These are phyloP conservation scores for Ochotona curzoniae DNA, from an alignment of 2,113 vertebrate species.

Conservation along the genomic window DNA sequence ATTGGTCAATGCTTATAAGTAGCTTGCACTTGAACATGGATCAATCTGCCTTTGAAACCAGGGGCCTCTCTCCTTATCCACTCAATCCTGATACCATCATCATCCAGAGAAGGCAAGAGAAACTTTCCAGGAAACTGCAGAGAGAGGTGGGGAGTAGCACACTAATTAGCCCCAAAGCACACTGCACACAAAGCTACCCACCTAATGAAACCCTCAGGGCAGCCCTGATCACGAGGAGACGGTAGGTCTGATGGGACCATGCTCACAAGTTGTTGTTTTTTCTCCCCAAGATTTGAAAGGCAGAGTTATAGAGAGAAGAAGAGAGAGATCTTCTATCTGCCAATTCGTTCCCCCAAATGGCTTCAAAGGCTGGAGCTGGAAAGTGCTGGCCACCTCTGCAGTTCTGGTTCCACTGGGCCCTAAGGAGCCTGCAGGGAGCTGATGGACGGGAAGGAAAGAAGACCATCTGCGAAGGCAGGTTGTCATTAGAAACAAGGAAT, in stretches of 20 bases:
- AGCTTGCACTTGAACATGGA: conserved; percentile 42
- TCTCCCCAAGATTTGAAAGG: background rate
- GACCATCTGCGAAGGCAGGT: background rate
- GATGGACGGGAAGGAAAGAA: background rate
- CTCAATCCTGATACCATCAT: background rate
- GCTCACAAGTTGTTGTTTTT: background rate
- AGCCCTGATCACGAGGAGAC: background rate
- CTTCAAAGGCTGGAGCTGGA: too few species aligned
- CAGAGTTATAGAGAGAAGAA: background rate
- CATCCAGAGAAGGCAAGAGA: background rate
- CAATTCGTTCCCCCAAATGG: too few species aligned
- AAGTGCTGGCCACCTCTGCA: background rate
- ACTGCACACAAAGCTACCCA: background rate
- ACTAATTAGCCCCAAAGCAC: background rate
- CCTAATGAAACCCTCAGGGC: background rate
- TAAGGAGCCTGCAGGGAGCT: background rate
- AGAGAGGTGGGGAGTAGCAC: background rate
- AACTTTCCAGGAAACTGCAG: background rate
- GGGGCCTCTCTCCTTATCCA: background rate
- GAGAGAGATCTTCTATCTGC: too few species aligned
- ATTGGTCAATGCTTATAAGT: background rate
- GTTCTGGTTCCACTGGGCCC: background rate
- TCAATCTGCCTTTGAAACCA: background rate
- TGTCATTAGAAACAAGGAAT: background rate
- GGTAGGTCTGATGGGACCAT: too few species aligned